Base-by-base conservation (phyloP, 2,113 vertebrate genomes). In the Halichoeres trimaculatus region DNA sequence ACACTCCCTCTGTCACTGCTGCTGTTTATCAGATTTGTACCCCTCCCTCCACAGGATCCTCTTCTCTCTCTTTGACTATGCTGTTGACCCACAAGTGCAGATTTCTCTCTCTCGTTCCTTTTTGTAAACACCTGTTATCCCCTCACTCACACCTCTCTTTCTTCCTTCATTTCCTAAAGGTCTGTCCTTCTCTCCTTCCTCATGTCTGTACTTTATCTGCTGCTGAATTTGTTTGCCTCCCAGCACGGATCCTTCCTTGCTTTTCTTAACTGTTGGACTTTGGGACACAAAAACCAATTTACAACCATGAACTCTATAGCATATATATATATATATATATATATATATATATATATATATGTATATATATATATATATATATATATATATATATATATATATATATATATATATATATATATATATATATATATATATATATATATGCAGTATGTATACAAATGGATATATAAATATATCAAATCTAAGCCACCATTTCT, bases 401-500 rank as follows among this genome's bases (percentile, higher is more conserved):
- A 6, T 30, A 6, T 30, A 6, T 30, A 6, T 30, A 6, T 30
- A 6, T 6, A 6, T 30, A 6, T 30, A 6, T 30, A 6, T 30
- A 30, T 30, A 30, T 6, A 30, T 30, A 30, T 30, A 6, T 30
- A 4, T 30, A 30, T 6, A 3, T 30, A 30, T 30, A 30, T 30
- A 30, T 30, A 4, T 30, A 30, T 30, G 6, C 6, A 30, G 17
- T 71, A 76, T 90, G 92, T 84, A 94, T 84, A 90, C 69, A 81
- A 55, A 81, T 77, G 45, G 36, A 86, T 85, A 85, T 82, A 90
- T 81, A 80, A 65, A 83, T 85, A 90, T 91, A 90, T 85, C 51
- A 93, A 93, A 92, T 88, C 86, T 76, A 89, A 88, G 92, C 72
- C 85, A 81, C 74, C 75, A 80, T 95, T 95, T 96, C 94, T 96